These are phyloP conservation scores for Chrosomus eos DNA, from an alignment of 2,797 vertebrate species.

Conservation along the genomic window DNA sequence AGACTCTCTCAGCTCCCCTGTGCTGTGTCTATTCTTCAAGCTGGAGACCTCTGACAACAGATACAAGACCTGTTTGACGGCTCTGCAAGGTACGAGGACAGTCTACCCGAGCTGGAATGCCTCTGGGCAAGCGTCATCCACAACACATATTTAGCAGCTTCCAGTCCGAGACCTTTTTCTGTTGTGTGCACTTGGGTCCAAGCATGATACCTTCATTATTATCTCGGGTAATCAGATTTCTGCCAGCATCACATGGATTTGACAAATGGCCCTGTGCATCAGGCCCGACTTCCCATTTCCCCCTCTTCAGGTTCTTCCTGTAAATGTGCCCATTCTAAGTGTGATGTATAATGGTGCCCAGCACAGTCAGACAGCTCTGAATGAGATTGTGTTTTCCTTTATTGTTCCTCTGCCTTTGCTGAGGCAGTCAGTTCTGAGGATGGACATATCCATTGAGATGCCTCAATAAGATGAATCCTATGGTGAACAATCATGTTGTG, in stretches of 20 bases:
- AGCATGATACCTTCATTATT: slow-evolving; percentile 58
- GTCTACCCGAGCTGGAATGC: neutral
- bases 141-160: slow-evolving; percentile 21
- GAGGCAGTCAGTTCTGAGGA: slow-evolving; percentile 42
- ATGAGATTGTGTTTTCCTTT: slow-evolving; percentile 55
- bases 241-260: slow-evolving; percentile 53
- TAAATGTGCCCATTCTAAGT: slow-evolving; percentile 59
- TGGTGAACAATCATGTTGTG: slow-evolving; percentile 23
- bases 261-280: slow-evolving; percentile 60
- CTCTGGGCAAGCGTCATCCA: neutral
- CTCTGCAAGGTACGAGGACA: neutral
- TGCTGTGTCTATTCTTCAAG: slow-evolving; percentile 23
- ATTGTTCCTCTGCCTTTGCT: slow-evolving; percentile 44
- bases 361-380: slow-evolving; percentile 45
- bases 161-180: slow-evolving; percentile 26
- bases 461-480: slow-evolving; percentile 34
- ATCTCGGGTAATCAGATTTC: slow-evolving; percentile 59
- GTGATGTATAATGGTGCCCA: slow-evolving; percentile 57
- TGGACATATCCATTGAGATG: slow-evolving; percentile 40
- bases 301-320: slow-evolving; percentile 55
- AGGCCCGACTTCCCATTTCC: slow-evolving; percentile 58
- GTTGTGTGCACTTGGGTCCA: slow-evolving; percentile 31
- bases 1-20: slow-evolving; percentile 23
- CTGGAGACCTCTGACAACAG: slow-evolving; percentile 10
- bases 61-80: neutral